Conservation (phyloP, 2,888 invertebrate genomes). For the Lasioglossum vierecki region DNA sequence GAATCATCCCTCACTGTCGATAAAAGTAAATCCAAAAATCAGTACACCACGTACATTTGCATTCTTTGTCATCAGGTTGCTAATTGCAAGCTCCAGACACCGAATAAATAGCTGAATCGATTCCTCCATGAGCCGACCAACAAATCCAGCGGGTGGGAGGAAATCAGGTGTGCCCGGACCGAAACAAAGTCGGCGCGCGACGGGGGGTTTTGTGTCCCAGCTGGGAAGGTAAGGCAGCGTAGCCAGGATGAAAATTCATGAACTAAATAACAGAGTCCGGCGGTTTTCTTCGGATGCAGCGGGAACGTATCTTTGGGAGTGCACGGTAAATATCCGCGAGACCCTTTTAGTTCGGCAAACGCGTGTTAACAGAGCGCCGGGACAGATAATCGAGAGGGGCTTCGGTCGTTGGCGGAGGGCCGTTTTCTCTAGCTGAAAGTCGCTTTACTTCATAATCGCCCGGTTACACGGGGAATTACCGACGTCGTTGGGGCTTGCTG, state of each 20-base stretch:
- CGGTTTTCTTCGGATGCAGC: slow-evolving; percentile 51
- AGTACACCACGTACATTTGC: too few species aligned
- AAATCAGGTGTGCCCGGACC: background rate
- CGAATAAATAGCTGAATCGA: background rate
- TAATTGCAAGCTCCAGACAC: background rate
- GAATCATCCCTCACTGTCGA: too few species aligned
- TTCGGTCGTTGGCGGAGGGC: slow-evolving; percentile 1
- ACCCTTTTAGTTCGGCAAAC: slow-evolving; percentile 61
- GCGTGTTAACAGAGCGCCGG: slow-evolving; percentile 49
- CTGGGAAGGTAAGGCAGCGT: slow-evolving; percentile 28
- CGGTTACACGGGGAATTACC: slow-evolving; percentile 70
- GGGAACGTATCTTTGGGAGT: slow-evolving; percentile 56
- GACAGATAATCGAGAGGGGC: slow-evolving; percentile 49
- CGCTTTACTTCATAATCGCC: slow-evolving; percentile 68
- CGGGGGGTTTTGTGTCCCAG: background rate
- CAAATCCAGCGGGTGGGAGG: background rate
- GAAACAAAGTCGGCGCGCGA: background rate
- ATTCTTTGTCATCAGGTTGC: background rate
- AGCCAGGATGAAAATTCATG: slow-evolving; percentile 61
- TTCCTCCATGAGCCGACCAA: background rate
- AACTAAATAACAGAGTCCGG: slow-evolving; percentile 32
- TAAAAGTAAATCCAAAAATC: too few species aligned
- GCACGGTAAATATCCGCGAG: slow-evolving; percentile 58
- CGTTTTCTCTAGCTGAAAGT: slow-evolving; percentile 60
- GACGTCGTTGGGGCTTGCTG: slow-evolving; percentile 63